Evolutionary conservation across 2,888 invertebrate genomes (phyloP).

Genomic region (Eilema depressum): DNA sequence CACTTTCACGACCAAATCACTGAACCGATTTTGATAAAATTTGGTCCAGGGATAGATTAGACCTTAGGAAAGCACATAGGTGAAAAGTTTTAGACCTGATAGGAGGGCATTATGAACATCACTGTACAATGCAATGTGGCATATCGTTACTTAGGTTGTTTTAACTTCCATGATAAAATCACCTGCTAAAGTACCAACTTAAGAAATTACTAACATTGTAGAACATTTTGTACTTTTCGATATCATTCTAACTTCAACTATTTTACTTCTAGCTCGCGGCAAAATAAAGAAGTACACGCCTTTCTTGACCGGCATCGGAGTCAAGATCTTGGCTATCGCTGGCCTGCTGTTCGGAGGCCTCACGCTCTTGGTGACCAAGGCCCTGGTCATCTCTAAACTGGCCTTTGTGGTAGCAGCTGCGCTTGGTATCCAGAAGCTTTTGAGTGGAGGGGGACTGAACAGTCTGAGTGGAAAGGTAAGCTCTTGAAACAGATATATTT

Average conservation of each 20-base stretch:
- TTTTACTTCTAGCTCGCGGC: constrained; percentile 87
- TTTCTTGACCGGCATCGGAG: constrained; percentile 89
- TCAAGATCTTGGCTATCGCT: constrained; percentile 90
- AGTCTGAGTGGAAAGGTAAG: constrained; percentile 79
- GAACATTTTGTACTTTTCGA: no score
- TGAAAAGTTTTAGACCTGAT: no score
- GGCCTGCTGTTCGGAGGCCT: constrained; percentile 91
- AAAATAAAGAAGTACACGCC: constrained; percentile 92
- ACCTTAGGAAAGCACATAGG: no score
- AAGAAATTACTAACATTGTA: no score
- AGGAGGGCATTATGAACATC: no score
- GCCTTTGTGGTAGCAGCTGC: constrained; percentile 92
- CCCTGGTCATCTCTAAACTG: constrained; percentile 92
- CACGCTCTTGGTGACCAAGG: constrained; percentile 91
- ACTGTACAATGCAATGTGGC: no score
- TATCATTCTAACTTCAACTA: background rate
- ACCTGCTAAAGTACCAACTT: no score
- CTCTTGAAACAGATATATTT: background rate
- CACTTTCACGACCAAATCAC: no score
- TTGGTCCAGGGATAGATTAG: no score
- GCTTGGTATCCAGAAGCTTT: constrained; percentile 89
- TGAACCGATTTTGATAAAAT: no score
- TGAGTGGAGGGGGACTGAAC: constrained; percentile 85
- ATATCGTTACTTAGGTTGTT: no score
- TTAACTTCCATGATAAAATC: background rate